Conservation (phyloP, 2,113 vertebrate genomes). For the Oryzias woworae region DNA sequence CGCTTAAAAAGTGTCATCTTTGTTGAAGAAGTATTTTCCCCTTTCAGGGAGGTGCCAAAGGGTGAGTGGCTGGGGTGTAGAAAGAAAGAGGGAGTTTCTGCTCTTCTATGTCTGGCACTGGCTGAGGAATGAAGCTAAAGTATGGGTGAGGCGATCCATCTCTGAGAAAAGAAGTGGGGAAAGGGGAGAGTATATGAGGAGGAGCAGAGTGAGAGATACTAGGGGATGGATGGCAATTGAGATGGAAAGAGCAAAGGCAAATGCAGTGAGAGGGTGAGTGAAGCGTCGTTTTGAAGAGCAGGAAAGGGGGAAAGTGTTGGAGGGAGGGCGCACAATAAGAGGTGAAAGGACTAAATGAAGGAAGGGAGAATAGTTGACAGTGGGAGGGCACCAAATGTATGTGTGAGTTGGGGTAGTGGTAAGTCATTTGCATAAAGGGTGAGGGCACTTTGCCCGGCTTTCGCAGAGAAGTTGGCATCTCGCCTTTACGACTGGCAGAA, state of each 20-base stretch:
- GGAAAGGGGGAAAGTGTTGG: conserved; percentile 31
- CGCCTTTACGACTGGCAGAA: conserved; percentile 74
- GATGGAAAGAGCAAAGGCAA: conserved; percentile 18
- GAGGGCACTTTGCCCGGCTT: conserved; percentile 77
- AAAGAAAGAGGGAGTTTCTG: conserved; percentile 39
- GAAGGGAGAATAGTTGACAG: conserved; percentile 38
- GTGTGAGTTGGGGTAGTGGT: conserved; percentile 61
- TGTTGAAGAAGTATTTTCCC: conserved; percentile 11
- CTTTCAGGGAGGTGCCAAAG: conserved; percentile 32
- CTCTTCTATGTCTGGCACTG: conserved; percentile 59
- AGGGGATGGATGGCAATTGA: conserved; percentile 33
- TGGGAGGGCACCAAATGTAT: conserved; percentile 56
- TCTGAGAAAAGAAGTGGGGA: conserved; percentile 17
- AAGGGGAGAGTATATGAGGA: conserved; percentile 36
- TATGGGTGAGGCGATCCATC: conserved; percentile 47
- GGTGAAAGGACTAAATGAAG: conserved; percentile 50
- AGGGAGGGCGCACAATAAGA: conserved; percentile 24
- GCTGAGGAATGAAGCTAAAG: conserved; percentile 55
- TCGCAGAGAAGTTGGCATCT: conserved; percentile 77
- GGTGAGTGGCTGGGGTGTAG: conserved; percentile 17
- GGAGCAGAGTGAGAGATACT: conserved; percentile 27
- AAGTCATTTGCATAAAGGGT: conserved; percentile 79
- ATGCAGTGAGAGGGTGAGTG: conserved; percentile 17
- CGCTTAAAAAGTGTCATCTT: conserved; percentile 22
- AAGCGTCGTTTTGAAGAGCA: conserved; percentile 39